Conservation (phyloP, 30 jellyfish, hydroid and myxozoan genomes). For the Chrysaora quinquecirrha region DNA sequence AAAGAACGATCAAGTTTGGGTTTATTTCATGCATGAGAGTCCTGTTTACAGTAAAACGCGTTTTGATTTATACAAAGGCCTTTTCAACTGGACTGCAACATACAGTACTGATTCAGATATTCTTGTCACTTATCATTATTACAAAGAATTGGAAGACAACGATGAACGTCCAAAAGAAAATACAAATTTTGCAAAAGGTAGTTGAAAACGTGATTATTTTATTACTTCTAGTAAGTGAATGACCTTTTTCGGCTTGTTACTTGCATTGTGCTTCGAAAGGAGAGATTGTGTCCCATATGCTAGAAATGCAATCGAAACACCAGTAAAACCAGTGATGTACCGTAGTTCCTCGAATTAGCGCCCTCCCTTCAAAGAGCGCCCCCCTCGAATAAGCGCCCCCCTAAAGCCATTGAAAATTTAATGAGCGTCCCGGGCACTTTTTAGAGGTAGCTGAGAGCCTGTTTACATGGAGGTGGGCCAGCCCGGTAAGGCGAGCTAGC, state of each 20-base stretch:
- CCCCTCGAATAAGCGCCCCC: too few relatives aligned
- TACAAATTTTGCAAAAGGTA: slow-evolving; percentile 88
- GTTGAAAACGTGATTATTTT: neutral
- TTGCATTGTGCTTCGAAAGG: too few relatives aligned
- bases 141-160: slow-evolving; percentile 15
- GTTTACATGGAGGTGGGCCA: too few relatives aligned
- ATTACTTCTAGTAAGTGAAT: neutral
- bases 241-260: neutral
- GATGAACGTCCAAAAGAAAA: slow-evolving; percentile 37
- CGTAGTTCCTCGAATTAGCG: neutral
- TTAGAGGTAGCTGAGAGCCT: too few relatives aligned
- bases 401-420: too few relatives aligned
- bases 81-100: slow-evolving; percentile 88
- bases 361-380: neutral
- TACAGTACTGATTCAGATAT: slow-evolving; percentile 84
- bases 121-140: slow-evolving; percentile 49
- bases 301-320: neutral
- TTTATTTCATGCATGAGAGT: too few relatives aligned
- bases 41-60: slow-evolving; percentile 6
- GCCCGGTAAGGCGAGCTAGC: too few relatives aligned
- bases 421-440: too few relatives aligned
- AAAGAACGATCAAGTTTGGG: slow-evolving; percentile 64
- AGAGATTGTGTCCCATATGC: too few relatives aligned
- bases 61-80: slow-evolving; percentile 16
- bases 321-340: neutral